phyloP scores from a whole-genome alignment of 2,113 vertebrate species.

The Procavia capensis region DNA sequence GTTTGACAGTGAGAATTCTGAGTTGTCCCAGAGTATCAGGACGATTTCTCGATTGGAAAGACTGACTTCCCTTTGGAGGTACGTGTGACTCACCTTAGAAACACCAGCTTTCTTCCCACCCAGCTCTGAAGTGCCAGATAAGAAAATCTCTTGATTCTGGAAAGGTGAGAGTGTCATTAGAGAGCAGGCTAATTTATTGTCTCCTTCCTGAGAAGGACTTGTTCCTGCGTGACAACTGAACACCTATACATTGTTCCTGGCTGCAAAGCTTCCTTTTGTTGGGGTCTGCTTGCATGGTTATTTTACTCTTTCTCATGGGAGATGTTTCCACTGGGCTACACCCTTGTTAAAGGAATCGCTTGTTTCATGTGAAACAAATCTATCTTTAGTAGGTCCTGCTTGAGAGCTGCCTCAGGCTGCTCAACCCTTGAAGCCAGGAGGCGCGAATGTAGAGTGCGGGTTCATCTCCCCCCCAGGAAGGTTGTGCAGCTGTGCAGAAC shows the following conservation, averaged over 20 bases:
- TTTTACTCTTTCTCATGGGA: slow-evolving; percentile 63
- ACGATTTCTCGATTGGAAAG: slow-evolving; percentile 37
- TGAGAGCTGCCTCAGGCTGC: slow-evolving; percentile 51
- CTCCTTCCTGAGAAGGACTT: not conserved
- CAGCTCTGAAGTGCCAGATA: accelerated
- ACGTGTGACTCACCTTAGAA: not conserved
- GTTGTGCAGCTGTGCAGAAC: slow-evolving; percentile 62
- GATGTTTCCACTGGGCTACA: not conserved
- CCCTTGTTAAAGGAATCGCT: slow-evolving; percentile 38
- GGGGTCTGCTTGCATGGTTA: not conserved
- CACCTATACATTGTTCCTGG: slow-evolving; percentile 39
- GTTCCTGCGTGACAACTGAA: slow-evolving; percentile 25
- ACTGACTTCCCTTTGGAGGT: slow-evolving; percentile 26
- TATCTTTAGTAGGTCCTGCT: slow-evolving; percentile 1
- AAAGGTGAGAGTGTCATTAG: slow-evolving; percentile 35
- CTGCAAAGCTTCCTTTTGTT: slow-evolving; percentile 58
- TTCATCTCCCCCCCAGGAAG: slow-evolving; percentile 53
- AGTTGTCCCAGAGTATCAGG: not conserved
- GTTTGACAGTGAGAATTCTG: slow-evolving; percentile 9
- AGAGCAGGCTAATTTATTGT: not conserved
- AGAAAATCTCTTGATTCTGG: not conserved
- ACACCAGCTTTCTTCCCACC: not conserved
- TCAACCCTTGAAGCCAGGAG: slow-evolving; percentile 60
- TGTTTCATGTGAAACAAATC: slow-evolving; percentile 1
- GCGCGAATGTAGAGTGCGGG: slow-evolving; percentile 27